Evolutionary conservation across 2,797 vertebrate species (phyloP).

Genomic region (Ambastaia sidthimunki): DNA sequence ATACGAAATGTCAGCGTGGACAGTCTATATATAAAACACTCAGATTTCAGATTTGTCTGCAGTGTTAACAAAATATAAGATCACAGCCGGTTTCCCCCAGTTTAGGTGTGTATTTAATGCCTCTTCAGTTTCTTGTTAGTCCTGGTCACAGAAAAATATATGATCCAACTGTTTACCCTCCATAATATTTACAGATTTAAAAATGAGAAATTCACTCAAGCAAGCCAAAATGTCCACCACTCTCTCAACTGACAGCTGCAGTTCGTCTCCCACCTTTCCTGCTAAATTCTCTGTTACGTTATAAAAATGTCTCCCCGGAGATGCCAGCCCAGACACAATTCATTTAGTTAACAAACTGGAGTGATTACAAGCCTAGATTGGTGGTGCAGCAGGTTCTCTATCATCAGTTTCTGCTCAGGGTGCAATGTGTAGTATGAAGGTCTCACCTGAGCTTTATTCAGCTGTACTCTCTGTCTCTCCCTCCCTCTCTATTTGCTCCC

Average conservation of each 20-base stretch:
- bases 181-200: conserved; percentile 50
- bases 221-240: conserved; percentile 39
- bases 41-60: background rate
- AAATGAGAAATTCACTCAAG: conserved; percentile 41
- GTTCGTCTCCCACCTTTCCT: conserved; percentile 44
- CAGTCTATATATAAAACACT: too few species aligned
- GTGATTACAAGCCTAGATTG: conserved; percentile 71
- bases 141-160: conserved; percentile 4
- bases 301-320: conserved; percentile 62
- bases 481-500: background rate
- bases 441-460: conserved; percentile 53
- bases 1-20: too few species aligned
- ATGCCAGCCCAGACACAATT: conserved; percentile 62
- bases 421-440: conserved; percentile 59
- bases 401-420: conserved; percentile 61
- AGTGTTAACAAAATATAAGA: background rate
- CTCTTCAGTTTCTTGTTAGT: conserved; percentile 28
- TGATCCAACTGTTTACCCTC: conserved; percentile 45
- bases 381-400: conserved; percentile 68
- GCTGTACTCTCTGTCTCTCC: conserved; percentile 18
- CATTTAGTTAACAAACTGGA: conserved; percentile 76
- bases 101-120: conserved; percentile 14
- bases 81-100: too few species aligned
- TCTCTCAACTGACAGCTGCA: conserved; percentile 52
- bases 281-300: conserved; percentile 52